phyloP scores from a whole-genome alignment of 2,113 vertebrate species.

The Myiagra hebetior region DNA sequence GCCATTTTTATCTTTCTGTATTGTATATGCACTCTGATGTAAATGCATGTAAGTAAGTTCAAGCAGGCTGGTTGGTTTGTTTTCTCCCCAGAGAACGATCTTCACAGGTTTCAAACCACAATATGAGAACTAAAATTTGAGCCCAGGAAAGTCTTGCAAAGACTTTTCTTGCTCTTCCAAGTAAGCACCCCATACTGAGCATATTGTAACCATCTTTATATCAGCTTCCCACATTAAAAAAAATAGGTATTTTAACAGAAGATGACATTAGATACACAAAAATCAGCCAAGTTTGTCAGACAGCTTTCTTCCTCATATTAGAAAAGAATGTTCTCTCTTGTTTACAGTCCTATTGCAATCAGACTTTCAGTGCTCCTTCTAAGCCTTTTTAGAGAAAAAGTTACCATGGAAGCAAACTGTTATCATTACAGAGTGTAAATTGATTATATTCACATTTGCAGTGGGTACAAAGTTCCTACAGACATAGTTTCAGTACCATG shows the following conservation, averaged over 20 bases:
- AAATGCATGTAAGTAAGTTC: constrained; percentile 19
- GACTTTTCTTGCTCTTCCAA: neutral
- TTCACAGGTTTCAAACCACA: constrained; percentile 62
- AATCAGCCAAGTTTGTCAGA: constrained; percentile 42
- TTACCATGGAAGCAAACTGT: constrained; percentile 40
- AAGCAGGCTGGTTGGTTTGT: neutral
- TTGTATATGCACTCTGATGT: constrained; percentile 2
- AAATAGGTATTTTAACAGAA: constrained; percentile 26
- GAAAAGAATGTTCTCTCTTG: constrained; percentile 28
- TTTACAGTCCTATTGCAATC: constrained; percentile 38
- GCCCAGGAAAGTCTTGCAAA: neutral
- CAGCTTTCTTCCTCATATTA: constrained; percentile 4
- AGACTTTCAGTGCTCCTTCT: constrained; percentile 67
- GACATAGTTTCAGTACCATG: neutral
- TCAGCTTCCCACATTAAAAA: constrained; percentile 2
- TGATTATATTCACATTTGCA: neutral
- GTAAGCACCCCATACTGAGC: constrained; percentile 4
- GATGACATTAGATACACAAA: constrained; percentile 26
- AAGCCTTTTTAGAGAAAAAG: constrained; percentile 56
- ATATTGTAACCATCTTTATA: neutral
- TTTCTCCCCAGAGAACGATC: constrained; percentile 28
- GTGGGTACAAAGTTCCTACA: neutral
- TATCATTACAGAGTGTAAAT: neutral
- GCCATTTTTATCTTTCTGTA: constrained; percentile 38
- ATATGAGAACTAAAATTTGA: constrained; percentile 25